Conservation (phyloP, 37 sponge, comb jelly and placozoan species). For the Hexactinellida sp. region DNA sequence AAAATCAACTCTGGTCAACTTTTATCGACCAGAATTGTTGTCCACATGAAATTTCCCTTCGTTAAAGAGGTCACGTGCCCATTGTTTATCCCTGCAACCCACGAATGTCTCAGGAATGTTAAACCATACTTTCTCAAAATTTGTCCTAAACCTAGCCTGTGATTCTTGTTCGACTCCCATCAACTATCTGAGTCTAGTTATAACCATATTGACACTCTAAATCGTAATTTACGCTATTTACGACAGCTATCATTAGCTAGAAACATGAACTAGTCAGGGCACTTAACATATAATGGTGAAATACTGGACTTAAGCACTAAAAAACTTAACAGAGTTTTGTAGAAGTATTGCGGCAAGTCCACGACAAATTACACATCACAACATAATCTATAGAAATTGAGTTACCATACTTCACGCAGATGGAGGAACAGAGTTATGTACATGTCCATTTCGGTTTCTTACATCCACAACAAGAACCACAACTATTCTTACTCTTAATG, state of each 20-base stretch:
- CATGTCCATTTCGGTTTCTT: neutral
- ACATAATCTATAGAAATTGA: neutral
- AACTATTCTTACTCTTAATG: neutral
- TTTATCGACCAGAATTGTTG: no score
- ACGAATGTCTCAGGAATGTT: no score
- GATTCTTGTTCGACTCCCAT: neutral
- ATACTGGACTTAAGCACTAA: neutral
- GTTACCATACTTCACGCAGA: neutral
- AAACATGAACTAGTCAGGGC: neutral
- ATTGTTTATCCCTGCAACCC: no score
- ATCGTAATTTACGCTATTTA: no score
- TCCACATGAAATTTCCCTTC: no score
- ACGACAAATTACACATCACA: neutral
- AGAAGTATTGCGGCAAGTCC: neutral
- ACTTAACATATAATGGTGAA: neutral
- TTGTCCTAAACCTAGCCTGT: no score
- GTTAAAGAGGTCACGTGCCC: no score
- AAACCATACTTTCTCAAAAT: no score
- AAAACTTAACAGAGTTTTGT: neutral
- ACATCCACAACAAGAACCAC: neutral
- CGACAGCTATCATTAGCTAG: no score
- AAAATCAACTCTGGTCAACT: no score
- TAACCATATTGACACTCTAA: no score
- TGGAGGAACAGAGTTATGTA: neutral
- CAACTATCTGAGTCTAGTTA: no score